A percentile compares a stretch with the other conserved stretches of the same genome.
These are phyloP conservation scores for Orycteropus afer DNA, from an alignment of 2,113 vertebrate species.

Conservation along the genomic window DNA sequence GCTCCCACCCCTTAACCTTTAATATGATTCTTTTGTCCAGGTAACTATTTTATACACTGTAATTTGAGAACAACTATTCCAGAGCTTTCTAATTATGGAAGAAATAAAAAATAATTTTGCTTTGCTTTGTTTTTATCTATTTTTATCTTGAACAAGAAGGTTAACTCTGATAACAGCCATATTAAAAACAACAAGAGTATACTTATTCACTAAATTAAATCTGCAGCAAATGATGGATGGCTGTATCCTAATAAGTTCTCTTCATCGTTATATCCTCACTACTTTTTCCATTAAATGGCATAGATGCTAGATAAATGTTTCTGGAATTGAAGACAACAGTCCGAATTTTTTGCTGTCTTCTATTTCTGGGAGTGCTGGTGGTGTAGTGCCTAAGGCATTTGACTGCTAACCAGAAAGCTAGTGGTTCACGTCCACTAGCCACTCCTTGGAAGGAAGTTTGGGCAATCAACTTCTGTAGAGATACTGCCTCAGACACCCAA, in stretches of 20 bases:
- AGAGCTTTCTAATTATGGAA: not conserved
- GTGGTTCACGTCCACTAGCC: no score
- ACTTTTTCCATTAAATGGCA: no score
- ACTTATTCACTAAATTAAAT: not conserved
- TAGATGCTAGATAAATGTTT: not conserved
- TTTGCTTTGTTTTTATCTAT: not conserved
- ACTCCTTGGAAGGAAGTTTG: no score
- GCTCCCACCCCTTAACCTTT: not conserved
- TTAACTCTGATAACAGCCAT: not conserved
- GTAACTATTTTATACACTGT: not conserved
- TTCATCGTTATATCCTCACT: not conserved
- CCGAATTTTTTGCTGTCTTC: not conserved
- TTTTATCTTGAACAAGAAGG: slow-evolving; percentile 21
- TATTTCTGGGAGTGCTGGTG: no score
- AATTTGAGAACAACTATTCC: not conserved
- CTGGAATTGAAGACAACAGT: not conserved
- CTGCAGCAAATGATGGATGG: not conserved
- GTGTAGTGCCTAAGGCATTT: no score
- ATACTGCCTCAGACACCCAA: no score
- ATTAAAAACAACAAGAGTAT: not conserved
- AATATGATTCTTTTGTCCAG: not conserved
- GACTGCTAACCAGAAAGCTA: no score
- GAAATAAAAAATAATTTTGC: not conserved
- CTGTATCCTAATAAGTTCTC: not conserved
- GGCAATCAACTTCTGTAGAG: no score